A percentile compares a stretch with the other conserved stretches of the same genome.
phyloP scores from a whole-genome alignment of 2,797 vertebrate species.

The Artibeus lituratus region DNA sequence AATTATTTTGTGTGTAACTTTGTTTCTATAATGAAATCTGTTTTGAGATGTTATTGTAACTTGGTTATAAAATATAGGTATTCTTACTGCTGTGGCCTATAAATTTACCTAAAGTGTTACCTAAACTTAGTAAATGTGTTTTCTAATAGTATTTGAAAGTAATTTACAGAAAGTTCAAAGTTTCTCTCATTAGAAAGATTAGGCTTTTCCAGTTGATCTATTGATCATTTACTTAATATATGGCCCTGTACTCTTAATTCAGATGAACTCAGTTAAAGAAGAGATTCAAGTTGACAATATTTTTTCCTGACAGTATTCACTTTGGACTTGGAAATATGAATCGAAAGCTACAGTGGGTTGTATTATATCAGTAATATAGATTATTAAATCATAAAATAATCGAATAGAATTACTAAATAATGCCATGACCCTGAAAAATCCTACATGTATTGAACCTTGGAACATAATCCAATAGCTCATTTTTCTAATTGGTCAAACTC shows the following conservation, averaged over 20 bases:
- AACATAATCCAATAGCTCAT: neutral
- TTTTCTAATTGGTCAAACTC: neutral
- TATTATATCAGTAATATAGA: neutral
- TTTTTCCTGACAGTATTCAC: neutral
- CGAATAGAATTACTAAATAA: neutral
- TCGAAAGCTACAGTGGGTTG: neutral
- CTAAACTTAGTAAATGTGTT: neutral
- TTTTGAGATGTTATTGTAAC: neutral
- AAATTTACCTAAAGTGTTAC: neutral
- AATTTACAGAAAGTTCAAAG: neutral
- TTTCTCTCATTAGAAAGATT: neutral
- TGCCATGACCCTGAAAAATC: neutral
- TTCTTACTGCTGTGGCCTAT: neutral
- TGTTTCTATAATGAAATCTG: constrained; percentile 3
- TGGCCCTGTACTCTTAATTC: neutral
- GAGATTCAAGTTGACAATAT: neutral
- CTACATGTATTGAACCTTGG: neutral
- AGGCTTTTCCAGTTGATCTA: neutral
- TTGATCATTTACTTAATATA: neutral
- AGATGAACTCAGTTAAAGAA: neutral
- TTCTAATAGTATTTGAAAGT: neutral
- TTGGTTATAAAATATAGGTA: neutral
- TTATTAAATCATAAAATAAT: neutral
- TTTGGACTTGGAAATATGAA: neutral
- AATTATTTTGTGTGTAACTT: neutral